These are phyloP conservation scores for Mesocentrotus franciscanus DNA, from an alignment of 53 echinoderm and acorn worm species.

Conservation along the genomic window DNA sequence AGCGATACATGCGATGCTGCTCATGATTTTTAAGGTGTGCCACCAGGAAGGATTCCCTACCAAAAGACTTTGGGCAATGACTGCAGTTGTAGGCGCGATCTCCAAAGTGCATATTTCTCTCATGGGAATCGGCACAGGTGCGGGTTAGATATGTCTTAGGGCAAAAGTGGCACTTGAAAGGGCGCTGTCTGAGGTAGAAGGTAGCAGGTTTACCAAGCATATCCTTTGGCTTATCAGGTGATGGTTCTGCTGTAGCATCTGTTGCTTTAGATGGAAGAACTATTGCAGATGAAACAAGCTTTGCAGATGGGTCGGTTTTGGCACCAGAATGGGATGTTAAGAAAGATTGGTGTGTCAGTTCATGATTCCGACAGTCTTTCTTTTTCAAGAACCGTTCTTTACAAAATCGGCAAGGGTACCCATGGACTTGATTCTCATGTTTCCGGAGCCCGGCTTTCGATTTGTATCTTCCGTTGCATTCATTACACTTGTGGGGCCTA, in stretches of 20 bases:
- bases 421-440: constrained; percentile 22
- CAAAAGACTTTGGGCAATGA: constrained; percentile 24
- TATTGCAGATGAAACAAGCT: neutral
- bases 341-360: constrained; percentile 27
- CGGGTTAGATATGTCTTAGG: neutral
- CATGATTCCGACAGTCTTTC: constrained; percentile 33
- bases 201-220: constrained; percentile 49
- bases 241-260: no score
- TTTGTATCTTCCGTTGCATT: constrained; percentile 29
- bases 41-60: neutral
- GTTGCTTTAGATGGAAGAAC: neutral
- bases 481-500: constrained; percentile 28
- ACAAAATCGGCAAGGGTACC: constrained; percentile 23
- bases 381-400: neutral
- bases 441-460: neutral
- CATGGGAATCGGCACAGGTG: neutral
- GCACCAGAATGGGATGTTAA: neutral
- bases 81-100: neutral
- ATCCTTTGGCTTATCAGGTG: neutral
- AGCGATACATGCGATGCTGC: constrained; percentile 35
- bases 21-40: constrained; percentile 6
- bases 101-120: constrained; percentile 24
- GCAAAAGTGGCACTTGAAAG: constrained; percentile 55
- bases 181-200: constrained; percentile 6
- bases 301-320: neutral